Conservation (phyloP, 2,113 vertebrate species). For the Tursiops truncatus region DNA sequence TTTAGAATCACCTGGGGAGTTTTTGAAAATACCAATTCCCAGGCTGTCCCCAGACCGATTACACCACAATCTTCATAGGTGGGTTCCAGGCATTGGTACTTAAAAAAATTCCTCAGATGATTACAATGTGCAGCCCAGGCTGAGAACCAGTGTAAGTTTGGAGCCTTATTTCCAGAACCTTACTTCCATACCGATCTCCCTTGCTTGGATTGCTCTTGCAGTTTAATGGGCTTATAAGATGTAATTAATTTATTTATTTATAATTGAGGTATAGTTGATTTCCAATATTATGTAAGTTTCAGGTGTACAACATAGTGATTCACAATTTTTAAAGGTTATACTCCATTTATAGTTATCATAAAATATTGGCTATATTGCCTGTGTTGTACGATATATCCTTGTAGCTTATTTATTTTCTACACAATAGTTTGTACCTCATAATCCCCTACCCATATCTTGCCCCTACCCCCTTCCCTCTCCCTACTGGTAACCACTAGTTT, state of each 20-base stretch:
- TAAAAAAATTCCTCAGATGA: not conserved
- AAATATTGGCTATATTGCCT: not conserved
- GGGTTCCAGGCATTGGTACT: not conserved
- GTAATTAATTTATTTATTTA: not conserved
- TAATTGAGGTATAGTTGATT: not conserved
- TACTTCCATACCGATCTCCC: not conserved
- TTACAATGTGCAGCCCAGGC: not conserved
- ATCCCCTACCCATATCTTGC: not conserved
- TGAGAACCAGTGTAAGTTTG: not conserved
- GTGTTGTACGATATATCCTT: not conserved
- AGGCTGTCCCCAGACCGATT: not conserved
- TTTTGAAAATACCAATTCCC: not conserved
- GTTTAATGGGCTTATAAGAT: not conserved
- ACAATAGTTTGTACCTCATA: not conserved
- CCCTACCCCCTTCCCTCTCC: not conserved
- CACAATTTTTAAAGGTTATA: not conserved
- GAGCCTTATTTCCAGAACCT: not conserved
- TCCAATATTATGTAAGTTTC: not conserved
- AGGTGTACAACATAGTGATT: not conserved
- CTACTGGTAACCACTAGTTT: not conserved
- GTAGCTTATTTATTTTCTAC: not conserved
- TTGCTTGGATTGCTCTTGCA: not conserved
- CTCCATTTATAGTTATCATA: not conserved
- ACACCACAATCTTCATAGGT: not conserved
- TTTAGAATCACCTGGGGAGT: not conserved